Percentiles rank a stretch among this genome's conserved stretches.
Evolutionary conservation across 1,140 invertebrate genomes (phyloP).

Genomic region (Antheraea mylitta): DNA sequence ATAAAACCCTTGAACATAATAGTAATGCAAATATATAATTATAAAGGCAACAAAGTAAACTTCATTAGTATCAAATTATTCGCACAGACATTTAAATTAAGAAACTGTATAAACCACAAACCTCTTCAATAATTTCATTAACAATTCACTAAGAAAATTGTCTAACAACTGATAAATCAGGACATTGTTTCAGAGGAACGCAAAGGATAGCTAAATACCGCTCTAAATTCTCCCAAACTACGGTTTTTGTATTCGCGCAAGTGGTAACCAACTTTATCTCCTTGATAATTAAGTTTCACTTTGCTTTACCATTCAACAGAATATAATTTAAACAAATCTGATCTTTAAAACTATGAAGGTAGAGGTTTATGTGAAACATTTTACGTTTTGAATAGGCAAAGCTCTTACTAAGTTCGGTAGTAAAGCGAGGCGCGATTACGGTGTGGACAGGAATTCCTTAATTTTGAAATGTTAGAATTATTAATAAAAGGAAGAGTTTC

Average conservation of each 20-base stretch:
- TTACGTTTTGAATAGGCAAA: not conserved
- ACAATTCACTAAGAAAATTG: constrained; percentile 12
- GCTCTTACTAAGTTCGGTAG: not conserved
- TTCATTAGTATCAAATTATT: no score
- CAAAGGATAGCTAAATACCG: constrained; percentile 10
- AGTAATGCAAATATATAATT: no score
- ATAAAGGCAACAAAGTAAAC: no score
- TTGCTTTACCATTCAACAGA: not conserved
- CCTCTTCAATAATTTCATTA: constrained; percentile 4
- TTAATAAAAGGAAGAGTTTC: constrained; percentile 1
- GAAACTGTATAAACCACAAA: not conserved
- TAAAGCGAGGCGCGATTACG: not conserved
- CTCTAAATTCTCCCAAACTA: not conserved
- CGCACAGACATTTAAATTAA: not conserved
- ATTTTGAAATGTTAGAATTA: constrained; percentile 3
- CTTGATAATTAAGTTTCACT: not conserved
- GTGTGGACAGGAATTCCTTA: not conserved
- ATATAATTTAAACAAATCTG: not conserved
- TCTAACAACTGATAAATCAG: constrained; percentile 22
- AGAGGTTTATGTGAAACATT: not conserved
- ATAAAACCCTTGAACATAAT: no score
- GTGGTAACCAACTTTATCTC: not conserved
- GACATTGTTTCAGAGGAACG: constrained; percentile 17
- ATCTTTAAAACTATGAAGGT: constrained; percentile 1
- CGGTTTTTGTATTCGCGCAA: not conserved